A percentile compares a stretch with the other conserved stretches of the same genome.
These are phyloP conservation scores for Odontamblyopus rebecca DNA, from an alignment of 2,797 vertebrate species.

Conservation along the genomic window DNA sequence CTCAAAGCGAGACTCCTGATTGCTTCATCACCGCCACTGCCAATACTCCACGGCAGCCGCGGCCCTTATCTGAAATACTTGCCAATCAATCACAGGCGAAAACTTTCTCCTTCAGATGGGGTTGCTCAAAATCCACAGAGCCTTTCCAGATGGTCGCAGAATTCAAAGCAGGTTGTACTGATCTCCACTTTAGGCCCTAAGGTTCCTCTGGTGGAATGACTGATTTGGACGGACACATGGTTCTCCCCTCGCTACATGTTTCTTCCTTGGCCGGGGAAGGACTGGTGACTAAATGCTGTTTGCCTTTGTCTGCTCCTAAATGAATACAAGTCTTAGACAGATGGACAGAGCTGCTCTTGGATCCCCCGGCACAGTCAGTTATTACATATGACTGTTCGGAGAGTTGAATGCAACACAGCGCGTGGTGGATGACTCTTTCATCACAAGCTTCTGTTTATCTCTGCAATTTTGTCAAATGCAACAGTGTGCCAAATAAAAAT, in stretches of 20 bases:
- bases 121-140: conserved; percentile 52
- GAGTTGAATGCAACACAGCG: conserved; percentile 6
- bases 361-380: conserved; percentile 26
- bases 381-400: conserved; percentile 20
- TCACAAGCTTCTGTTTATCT: conserved; percentile 32
- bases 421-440: conserved; percentile 29
- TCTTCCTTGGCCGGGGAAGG: conserved; percentile 16
- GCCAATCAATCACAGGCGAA: conserved; percentile 70
- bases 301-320: conserved; percentile 36
- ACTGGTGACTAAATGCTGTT: conserved; percentile 15
- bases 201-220: conserved; percentile 23
- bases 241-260: conserved; percentile 17
- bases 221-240: conserved; percentile 20
- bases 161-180: conserved; percentile 41
- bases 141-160: conserved; percentile 51
- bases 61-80: conserved; percentile 65
- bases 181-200: conserved; percentile 34
- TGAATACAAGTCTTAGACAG: conserved; percentile 37
- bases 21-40: conserved; percentile 64
- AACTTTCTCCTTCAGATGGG: conserved; percentile 52
- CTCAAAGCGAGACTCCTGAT: conserved; percentile 63
- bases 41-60: conserved; percentile 54
- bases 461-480: conserved; percentile 28
- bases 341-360: conserved; percentile 25
- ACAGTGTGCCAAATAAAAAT: neutral